phyloP scores from a whole-genome alignment of 1,140 invertebrate genomes.

The Drosophila varians region DNA sequence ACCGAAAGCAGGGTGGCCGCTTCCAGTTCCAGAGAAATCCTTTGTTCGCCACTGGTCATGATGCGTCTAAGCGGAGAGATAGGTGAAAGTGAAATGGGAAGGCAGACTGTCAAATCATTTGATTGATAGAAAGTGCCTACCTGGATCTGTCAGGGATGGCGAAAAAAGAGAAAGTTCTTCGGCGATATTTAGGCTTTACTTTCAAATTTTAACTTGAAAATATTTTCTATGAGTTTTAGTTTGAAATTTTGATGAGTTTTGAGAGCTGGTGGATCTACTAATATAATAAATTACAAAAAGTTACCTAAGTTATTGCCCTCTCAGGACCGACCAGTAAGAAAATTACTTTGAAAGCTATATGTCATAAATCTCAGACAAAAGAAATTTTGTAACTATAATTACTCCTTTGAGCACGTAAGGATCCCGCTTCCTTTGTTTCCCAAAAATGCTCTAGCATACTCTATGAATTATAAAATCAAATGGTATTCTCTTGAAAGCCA shows the following conservation, averaged over 20 bases:
- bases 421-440: neutral
- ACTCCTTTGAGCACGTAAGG: neutral
- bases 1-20: constrained; percentile 10
- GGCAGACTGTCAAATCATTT: neutral
- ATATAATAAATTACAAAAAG: neutral
- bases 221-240: neutral
- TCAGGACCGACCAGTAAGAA: neutral
- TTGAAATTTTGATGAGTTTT: neutral
- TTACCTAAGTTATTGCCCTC: neutral
- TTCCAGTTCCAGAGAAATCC: constrained; percentile 3
- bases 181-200: neutral
- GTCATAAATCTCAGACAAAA: neutral
- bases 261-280: too few relatives aligned
- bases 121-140: neutral
- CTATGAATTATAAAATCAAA: constrained; percentile 2
- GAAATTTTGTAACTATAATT: neutral
- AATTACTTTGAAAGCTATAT: neutral
- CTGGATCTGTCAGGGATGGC: neutral
- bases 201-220: neutral
- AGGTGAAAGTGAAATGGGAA: neutral
- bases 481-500: neutral
- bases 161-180: constrained; percentile 9
- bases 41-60: constrained; percentile 4
- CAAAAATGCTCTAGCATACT: neutral
- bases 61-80: neutral